Conservation (phyloP, 2,888 invertebrate species). For the Chirona hameri region DNA sequence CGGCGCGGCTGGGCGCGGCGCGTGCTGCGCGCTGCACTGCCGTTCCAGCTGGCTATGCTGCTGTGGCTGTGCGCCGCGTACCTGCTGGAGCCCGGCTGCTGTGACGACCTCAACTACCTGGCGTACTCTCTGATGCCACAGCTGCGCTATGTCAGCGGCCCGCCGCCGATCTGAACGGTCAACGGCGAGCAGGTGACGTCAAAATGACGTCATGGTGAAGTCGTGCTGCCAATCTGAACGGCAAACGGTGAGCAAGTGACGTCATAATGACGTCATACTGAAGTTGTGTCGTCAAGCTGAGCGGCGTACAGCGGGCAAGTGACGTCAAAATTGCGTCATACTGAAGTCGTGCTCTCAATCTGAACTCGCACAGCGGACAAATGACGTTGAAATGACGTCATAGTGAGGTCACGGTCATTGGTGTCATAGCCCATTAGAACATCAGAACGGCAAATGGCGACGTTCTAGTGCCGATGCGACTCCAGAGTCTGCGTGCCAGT, state of each 20-base stretch:
- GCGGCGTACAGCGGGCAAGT: too few relatives aligned
- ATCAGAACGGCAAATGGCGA: too few relatives aligned
- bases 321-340: too few relatives aligned
- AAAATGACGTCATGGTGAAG: background rate
- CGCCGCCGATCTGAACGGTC: constrained; percentile 65
- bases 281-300: too few relatives aligned
- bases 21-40: constrained; percentile 63
- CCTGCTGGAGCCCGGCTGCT: constrained; percentile 70
- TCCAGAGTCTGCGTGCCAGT: too few relatives aligned
- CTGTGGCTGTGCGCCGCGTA: constrained; percentile 69
- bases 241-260: background rate
- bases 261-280: background rate
- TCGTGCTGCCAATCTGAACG: background rate
- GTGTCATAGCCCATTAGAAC: too few relatives aligned
- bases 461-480: too few relatives aligned
- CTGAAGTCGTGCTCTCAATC: too few relatives aligned
- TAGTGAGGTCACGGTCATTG: too few relatives aligned
- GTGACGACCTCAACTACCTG: constrained; percentile 71
- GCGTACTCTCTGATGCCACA: constrained; percentile 73
- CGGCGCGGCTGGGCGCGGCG: constrained; percentile 66
- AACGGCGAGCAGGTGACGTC: background rate
- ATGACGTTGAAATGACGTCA: too few relatives aligned
- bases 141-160: constrained; percentile 74
- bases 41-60: constrained; percentile 70
- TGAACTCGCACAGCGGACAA: too few relatives aligned